These are phyloP conservation scores for Connochaetes taurinus DNA, from an alignment of 2,113 vertebrate genomes.

Conservation along the genomic window DNA sequence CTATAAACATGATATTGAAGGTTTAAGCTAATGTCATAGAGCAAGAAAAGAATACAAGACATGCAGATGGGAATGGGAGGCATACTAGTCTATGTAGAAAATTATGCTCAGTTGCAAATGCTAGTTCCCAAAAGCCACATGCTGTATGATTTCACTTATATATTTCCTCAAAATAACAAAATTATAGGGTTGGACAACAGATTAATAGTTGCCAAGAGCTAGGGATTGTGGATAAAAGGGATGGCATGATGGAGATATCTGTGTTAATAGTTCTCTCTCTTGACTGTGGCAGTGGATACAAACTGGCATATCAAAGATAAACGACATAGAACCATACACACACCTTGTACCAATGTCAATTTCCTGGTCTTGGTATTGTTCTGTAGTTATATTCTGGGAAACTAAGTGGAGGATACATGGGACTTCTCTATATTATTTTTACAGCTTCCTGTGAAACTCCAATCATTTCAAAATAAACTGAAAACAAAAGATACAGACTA, in stretches of 20 bases:
- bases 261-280: not conserved
- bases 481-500: not conserved
- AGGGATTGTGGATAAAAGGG: not conserved
- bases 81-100: not conserved
- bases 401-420: not conserved
- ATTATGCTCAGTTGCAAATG: not conserved
- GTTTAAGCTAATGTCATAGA: not conserved
- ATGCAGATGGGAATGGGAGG: not conserved
- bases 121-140: not conserved
- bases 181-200: not conserved
- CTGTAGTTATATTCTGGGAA: not conserved
- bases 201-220: not conserved
- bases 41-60: not conserved
- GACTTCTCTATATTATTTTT: not conserved
- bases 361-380: not conserved
- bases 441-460: not conserved
- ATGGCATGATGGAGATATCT: not conserved
- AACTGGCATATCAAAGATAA: not conserved
- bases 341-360: not conserved
- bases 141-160: not conserved
- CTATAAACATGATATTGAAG: not conserved
- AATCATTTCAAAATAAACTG: not conserved
- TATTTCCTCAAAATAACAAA: not conserved
- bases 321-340: not conserved
- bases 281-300: not conserved